These are phyloP conservation scores for Drosophila nikananu DNA, from an alignment of 1,140 invertebrate species.

Conservation along the genomic window DNA sequence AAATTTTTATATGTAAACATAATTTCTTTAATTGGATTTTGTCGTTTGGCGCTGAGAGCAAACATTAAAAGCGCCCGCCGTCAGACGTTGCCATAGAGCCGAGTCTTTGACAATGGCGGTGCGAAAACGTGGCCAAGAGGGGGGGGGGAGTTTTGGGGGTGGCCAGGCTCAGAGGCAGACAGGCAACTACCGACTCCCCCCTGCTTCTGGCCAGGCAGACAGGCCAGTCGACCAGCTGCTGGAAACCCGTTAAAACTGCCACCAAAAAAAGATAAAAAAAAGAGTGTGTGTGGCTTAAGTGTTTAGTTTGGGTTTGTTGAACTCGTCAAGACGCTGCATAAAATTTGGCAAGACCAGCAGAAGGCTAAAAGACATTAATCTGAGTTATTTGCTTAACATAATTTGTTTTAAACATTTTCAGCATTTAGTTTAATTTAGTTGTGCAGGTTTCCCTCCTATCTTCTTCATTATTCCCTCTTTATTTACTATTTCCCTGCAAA, in stretches of 20 bases:
- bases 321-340: slow-evolving; percentile 32
- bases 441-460: not conserved
- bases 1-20: slow-evolving; percentile 73
- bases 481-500: not conserved
- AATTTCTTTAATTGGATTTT: slow-evolving; percentile 83
- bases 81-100: slow-evolving; percentile 24
- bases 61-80: slow-evolving; percentile 70
- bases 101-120: slow-evolving; percentile 51
- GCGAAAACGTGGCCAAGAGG: slow-evolving; percentile 50
- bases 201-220: slow-evolving; percentile 12
- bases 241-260: slow-evolving; percentile 69
- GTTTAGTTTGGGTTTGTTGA: slow-evolving; percentile 37
- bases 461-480: not conserved
- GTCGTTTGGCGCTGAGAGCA: slow-evolving; percentile 57
- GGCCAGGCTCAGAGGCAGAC: slow-evolving; percentile 47
- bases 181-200: slow-evolving; percentile 1
- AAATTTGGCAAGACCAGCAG: not conserved
- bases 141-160: slow-evolving; percentile 1
- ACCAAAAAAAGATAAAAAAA: slow-evolving; percentile 51
- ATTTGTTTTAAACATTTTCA: not conserved
- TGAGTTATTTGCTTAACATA: not conserved
- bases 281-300: slow-evolving; percentile 26
- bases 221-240: slow-evolving; percentile 56
- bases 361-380: not conserved
- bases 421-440: no score